Conservation (phyloP, 2,888 invertebrate species). For the Chesias legatella region DNA sequence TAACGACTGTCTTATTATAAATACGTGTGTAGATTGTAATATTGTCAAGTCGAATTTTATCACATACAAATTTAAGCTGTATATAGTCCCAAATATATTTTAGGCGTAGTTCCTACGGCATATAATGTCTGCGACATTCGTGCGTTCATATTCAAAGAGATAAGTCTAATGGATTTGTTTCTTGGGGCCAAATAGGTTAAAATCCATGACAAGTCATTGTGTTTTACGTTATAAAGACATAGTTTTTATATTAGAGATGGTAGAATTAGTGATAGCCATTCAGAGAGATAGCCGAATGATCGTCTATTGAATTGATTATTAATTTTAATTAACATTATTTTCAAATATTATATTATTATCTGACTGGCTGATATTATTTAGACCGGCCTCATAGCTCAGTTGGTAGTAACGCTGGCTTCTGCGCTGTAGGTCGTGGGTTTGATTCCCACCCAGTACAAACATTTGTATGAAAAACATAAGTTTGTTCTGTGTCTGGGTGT, state of each 20-base stretch:
- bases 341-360: constrained; percentile 34
- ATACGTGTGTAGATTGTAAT: constrained; percentile 9
- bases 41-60: constrained; percentile 14
- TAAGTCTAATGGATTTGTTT: constrained; percentile 66
- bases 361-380: constrained; percentile 42
- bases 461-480: too few relatives aligned
- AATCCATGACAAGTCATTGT: constrained; percentile 75
- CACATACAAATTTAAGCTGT: constrained; percentile 17
- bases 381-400: too few relatives aligned
- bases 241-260: constrained; percentile 1
- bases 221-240: constrained; percentile 38
- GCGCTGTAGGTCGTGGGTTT: too few relatives aligned
- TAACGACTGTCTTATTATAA: constrained; percentile 9
- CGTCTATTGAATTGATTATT: constrained; percentile 36
- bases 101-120: constrained; percentile 49
- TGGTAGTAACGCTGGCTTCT: too few relatives aligned
- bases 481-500: too few relatives aligned
- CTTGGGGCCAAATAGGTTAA: constrained; percentile 75
- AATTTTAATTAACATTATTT: constrained; percentile 30
- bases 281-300: constrained; percentile 41
- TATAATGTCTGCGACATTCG: constrained; percentile 40
- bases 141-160: constrained; percentile 39
- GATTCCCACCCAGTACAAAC: too few relatives aligned
- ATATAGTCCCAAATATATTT: constrained; percentile 24
- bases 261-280: constrained; percentile 31